phyloP scores from a whole-genome alignment of 2,888 invertebrate genomes.

The Marasmarcha lunaedactyla region DNA sequence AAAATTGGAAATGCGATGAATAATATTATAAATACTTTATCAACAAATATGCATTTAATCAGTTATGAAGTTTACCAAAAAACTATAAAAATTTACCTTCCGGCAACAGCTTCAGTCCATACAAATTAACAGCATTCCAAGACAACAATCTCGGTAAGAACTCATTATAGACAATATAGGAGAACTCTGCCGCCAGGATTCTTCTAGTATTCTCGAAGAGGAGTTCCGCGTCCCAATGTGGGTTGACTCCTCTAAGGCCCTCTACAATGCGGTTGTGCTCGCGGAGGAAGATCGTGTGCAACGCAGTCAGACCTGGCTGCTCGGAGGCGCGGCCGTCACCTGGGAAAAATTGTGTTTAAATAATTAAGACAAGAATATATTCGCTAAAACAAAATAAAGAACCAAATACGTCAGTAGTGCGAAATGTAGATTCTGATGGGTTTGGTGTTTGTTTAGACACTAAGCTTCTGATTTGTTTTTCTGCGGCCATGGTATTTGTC shows the following conservation, averaged over 20 bases:
- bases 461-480: too few species aligned
- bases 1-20: too few species aligned
- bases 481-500: too few species aligned
- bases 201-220: slow-evolving; percentile 85
- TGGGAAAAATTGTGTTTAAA: slow-evolving; percentile 19
- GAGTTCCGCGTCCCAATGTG: slow-evolving; percentile 89
- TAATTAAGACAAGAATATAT: neutral
- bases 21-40: too few species aligned
- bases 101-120: slow-evolving; percentile 84
- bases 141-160: slow-evolving; percentile 92
- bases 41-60: too few species aligned
- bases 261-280: slow-evolving; percentile 92
- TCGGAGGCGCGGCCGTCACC: slow-evolving; percentile 93
- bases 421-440: too few species aligned
- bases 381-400: too few species aligned
- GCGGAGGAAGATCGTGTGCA: slow-evolving; percentile 89
- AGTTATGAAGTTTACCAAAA: neutral
- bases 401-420: too few species aligned
- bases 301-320: slow-evolving; percentile 88
- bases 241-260: slow-evolving; percentile 82
- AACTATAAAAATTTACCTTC: slow-evolving; percentile 59
- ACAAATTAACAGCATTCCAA: slow-evolving; percentile 89
- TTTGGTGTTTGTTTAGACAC: too few species aligned
- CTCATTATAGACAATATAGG: slow-evolving; percentile 89
- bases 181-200: slow-evolving; percentile 81